These are phyloP conservation scores for Drosophila sucinea DNA, from an alignment of 1,140 invertebrate genomes.

Conservation along the genomic window DNA sequence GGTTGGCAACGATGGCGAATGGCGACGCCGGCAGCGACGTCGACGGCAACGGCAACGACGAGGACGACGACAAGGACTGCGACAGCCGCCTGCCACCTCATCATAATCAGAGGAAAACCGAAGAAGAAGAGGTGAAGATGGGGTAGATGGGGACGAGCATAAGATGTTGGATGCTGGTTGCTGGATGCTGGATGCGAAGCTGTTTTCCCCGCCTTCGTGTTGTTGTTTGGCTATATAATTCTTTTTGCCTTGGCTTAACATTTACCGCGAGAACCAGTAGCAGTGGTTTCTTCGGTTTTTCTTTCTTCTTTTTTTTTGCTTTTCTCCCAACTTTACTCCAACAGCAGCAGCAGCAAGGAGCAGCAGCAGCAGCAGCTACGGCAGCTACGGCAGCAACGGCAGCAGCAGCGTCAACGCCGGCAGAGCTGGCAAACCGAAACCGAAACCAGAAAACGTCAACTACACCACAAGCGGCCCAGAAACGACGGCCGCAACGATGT, in stretches of 20 bases:
- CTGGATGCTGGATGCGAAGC: slow-evolving; percentile 27
- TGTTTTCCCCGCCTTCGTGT: slow-evolving; percentile 9
- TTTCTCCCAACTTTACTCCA: neutral
- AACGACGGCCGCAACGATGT: slow-evolving; percentile 73
- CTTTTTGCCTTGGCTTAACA: slow-evolving; percentile 78
- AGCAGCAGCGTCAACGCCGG: slow-evolving; percentile 11
- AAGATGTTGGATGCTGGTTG: slow-evolving; percentile 8
- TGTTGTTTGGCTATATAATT: slow-evolving; percentile 63
- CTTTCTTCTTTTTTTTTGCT: neutral
- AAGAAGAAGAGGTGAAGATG: slow-evolving; percentile 27
- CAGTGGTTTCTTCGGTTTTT: slow-evolving; percentile 73
- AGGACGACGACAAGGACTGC: slow-evolving; percentile 33
- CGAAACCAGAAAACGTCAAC: slow-evolving; percentile 80
- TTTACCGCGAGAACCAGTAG: slow-evolving; percentile 83
- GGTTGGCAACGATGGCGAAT: slow-evolving; percentile 65
- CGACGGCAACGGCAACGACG: slow-evolving; percentile 47
- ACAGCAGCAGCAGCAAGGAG: slow-evolving; percentile 40
- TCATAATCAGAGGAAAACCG: slow-evolving; percentile 64
- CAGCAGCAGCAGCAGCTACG: slow-evolving; percentile 22
- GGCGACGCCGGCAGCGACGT: slow-evolving; percentile 45
- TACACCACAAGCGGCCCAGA: slow-evolving; percentile 74
- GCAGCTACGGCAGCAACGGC: slow-evolving; percentile 14
- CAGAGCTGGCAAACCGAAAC: slow-evolving; percentile 59
- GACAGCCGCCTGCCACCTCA: slow-evolving; percentile 48
- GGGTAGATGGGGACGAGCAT: slow-evolving; percentile 13